Conservation (phyloP, 1,140 invertebrate genomes). For the Drosophila arawakana region DNA sequence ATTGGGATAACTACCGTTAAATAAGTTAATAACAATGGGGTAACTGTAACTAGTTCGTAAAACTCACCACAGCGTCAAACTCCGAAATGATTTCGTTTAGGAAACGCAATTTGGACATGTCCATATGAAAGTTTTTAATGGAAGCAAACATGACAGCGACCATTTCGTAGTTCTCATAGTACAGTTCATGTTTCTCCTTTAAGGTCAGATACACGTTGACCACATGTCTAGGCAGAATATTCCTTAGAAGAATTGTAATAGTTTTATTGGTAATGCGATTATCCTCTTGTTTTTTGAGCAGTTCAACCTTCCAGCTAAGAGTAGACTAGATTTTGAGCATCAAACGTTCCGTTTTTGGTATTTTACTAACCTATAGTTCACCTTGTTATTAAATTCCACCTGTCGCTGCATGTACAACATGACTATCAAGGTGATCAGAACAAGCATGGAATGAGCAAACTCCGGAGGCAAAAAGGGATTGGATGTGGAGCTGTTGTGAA, state of each 20-base stretch:
- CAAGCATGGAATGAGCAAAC: conserved; percentile 88
- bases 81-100: conserved; percentile 95
- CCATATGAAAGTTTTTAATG: conserved; percentile 89
- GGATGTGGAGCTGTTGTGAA: conserved; percentile 87
- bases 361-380: conserved; percentile 87
- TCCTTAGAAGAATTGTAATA: no score
- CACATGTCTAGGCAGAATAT: conserved; percentile 75
- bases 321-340: neutral
- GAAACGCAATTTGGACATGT: conserved; percentile 89
- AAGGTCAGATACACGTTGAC: conserved; percentile 91
- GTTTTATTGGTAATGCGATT: conserved; percentile 88
- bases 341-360: neutral
- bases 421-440: conserved; percentile 88
- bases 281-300: conserved; percentile 91
- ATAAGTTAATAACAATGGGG: neutral
- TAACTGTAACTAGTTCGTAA: neutral
- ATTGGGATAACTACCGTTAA: conserved; percentile 14
- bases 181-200: conserved; percentile 89
- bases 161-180: conserved; percentile 92
- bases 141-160: conserved; percentile 97
- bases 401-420: conserved; percentile 93
- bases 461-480: conserved; percentile 87
- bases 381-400: conserved; percentile 93
- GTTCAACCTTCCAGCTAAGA: conserved; percentile 91
- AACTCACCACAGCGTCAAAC: conserved; percentile 88